Percentiles rank a stretch among this genome's conserved stretches.
These are phyloP conservation scores for Magallana nippona DNA, from an alignment of 2,888 invertebrate species.

Conservation along the genomic window DNA sequence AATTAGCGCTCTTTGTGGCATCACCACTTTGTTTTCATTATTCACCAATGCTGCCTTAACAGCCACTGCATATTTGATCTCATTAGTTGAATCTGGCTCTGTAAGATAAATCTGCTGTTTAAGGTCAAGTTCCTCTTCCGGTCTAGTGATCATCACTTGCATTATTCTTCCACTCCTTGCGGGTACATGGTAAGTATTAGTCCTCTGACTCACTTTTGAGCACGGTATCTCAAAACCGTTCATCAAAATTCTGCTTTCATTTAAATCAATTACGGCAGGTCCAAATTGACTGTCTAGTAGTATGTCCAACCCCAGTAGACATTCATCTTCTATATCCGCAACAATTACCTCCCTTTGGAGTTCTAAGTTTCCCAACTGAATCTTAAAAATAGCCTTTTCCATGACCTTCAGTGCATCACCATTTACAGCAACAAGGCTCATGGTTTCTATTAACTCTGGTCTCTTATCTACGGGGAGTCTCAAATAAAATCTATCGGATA, in stretches of 20 bases:
- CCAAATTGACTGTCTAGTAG: not conserved
- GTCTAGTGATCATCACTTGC: constrained; percentile 6
- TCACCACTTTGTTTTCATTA: not conserved
- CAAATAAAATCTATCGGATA: constrained; percentile 10
- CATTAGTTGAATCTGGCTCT: not conserved
- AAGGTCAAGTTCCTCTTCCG: not conserved
- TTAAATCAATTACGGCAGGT: not conserved
- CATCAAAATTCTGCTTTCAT: not conserved
- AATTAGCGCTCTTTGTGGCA: constrained; percentile 6
- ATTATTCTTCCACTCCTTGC: constrained; percentile 15
- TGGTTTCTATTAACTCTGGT: constrained; percentile 8
- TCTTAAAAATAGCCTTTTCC: constrained; percentile 41
- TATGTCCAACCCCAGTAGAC: constrained; percentile 38
- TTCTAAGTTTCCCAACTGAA: constrained; percentile 28
- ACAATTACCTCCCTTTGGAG: constrained; percentile 38
- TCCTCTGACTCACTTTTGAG: not conserved
- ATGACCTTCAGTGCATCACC: constrained; percentile 19
- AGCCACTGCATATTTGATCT: not conserved
- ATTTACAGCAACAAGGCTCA: not conserved
- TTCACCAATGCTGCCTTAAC: not conserved
- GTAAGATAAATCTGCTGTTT: not conserved
- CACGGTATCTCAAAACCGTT: constrained; percentile 26
- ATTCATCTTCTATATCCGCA: constrained; percentile 45
- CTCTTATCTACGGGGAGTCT: constrained; percentile 33
- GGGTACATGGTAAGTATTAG: not conserved